Evolutionary conservation across 2,113 vertebrate genomes (phyloP).

Genomic region (Bubo bubo): DNA sequence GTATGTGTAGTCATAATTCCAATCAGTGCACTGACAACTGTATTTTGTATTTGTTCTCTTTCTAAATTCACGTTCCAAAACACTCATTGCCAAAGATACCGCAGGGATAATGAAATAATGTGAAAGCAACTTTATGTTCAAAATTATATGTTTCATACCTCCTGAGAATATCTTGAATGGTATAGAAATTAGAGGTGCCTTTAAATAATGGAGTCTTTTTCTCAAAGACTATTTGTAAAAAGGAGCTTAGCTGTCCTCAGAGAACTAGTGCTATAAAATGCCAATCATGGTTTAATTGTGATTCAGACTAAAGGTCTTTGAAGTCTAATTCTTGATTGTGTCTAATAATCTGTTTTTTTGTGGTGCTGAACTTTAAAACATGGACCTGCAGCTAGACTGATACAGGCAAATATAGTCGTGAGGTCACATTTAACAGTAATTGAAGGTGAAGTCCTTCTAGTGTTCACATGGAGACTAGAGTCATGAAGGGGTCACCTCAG

Average conservation of each 20-base stretch:
- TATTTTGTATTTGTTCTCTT: constrained; percentile 8
- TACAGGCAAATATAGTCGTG: constrained; percentile 38
- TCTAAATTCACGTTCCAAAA: constrained; percentile 8
- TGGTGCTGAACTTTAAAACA: constrained; percentile 66
- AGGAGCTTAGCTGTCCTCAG: constrained; percentile 42
- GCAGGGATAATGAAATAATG: not conserved
- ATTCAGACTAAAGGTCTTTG: constrained; percentile 69
- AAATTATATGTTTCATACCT: not conserved
- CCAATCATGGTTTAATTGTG: constrained; percentile 67
- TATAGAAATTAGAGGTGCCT: constrained; percentile 3
- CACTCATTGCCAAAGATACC: not conserved
- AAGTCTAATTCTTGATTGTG: constrained; percentile 75
- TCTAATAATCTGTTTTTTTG: constrained; percentile 68
- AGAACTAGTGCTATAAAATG: constrained; percentile 67
- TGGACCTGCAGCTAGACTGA: constrained; percentile 58
- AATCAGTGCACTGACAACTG: not conserved
- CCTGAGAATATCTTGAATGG: not conserved
- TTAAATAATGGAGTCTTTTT: constrained; percentile 24
- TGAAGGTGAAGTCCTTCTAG: constrained; percentile 43
- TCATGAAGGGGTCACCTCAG: not conserved
- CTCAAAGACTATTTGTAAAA: not conserved
- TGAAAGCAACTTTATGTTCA: not conserved
- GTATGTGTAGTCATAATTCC: not conserved
- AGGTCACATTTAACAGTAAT: constrained; percentile 65
- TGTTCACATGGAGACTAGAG: constrained; percentile 37